Conservation (phyloP, 2,888 invertebrate genomes). For the Gnatocerus cornutus region DNA sequence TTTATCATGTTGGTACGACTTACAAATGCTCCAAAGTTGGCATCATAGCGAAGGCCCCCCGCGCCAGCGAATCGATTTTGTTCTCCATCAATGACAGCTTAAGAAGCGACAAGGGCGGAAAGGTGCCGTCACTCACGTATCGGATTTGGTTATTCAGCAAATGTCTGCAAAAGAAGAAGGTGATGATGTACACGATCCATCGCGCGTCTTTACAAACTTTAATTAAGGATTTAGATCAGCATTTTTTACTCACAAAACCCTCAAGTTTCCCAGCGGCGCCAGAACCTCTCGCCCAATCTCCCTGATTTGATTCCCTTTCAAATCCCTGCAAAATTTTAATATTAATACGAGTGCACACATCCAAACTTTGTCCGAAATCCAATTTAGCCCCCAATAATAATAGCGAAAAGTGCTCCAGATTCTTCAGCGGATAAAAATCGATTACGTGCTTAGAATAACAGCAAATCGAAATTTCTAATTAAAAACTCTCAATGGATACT, state of each 20-base stretch:
- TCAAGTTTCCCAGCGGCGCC: constrained; percentile 18
- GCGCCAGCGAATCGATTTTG: constrained; percentile 66
- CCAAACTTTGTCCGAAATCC: not conserved
- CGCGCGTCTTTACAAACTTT: not conserved
- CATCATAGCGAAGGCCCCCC: constrained; percentile 67
- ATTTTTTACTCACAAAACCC: constrained; percentile 31
- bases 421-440: constrained; percentile 8
- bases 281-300: constrained; percentile 28
- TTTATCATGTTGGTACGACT: too few relatives aligned
- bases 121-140: constrained; percentile 64
- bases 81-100: constrained; percentile 73
- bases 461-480: constrained; percentile 22
- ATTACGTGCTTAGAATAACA: constrained; percentile 15
- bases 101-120: constrained; percentile 68
- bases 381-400: not conserved
- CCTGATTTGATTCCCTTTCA: constrained; percentile 34
- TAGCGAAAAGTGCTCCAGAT: constrained; percentile 8
- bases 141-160: constrained; percentile 70
- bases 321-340: constrained; percentile 34
- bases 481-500: constrained; percentile 29
- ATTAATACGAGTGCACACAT: constrained; percentile 10
- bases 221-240: not conserved
- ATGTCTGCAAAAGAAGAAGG: constrained; percentile 58
- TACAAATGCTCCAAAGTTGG: constrained; percentile 70
- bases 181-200: not conserved